A percentile compares a stretch with the other conserved stretches of the same genome.
phyloP scores from a whole-genome alignment of 2,888 invertebrate species.

The Boloria selene region DNA sequence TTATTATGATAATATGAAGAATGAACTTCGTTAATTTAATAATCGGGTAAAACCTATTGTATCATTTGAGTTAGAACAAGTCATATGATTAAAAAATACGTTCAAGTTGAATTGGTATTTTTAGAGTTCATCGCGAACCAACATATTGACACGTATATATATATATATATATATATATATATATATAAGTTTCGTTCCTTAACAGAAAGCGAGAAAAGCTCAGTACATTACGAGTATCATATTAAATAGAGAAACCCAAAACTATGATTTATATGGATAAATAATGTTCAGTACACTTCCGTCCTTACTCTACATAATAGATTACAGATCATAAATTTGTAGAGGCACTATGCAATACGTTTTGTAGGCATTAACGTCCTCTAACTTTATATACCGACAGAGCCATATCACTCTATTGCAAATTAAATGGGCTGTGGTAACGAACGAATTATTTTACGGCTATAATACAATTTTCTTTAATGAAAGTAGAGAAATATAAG shows the following conservation, averaged over 20 bases:
- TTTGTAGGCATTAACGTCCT: slow-evolving; percentile 37
- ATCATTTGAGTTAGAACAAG: no score
- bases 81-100: no score
- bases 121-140: no score
- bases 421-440: slow-evolving; percentile 14
- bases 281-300: slow-evolving; percentile 40
- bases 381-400: slow-evolving; percentile 30
- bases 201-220: neutral
- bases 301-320: slow-evolving; percentile 33
- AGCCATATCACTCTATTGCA: slow-evolving; percentile 10
- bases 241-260: slow-evolving; percentile 28
- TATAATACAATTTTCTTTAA: slow-evolving; percentile 16
- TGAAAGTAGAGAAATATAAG: neutral
- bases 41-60: no score
- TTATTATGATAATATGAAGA: no score
- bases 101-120: no score
- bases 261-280: slow-evolving; percentile 40
- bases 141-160: no score
- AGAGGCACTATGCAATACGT: slow-evolving; percentile 36
- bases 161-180: no score
- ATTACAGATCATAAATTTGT: slow-evolving; percentile 34
- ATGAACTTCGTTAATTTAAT: no score
- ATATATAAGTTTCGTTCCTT: no score
- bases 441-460: neutral
- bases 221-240: slow-evolving; percentile 18